These are phyloP conservation scores for Mesochorus sp. DNA, from an alignment of 2,888 invertebrate genomes.

Conservation along the genomic window DNA sequence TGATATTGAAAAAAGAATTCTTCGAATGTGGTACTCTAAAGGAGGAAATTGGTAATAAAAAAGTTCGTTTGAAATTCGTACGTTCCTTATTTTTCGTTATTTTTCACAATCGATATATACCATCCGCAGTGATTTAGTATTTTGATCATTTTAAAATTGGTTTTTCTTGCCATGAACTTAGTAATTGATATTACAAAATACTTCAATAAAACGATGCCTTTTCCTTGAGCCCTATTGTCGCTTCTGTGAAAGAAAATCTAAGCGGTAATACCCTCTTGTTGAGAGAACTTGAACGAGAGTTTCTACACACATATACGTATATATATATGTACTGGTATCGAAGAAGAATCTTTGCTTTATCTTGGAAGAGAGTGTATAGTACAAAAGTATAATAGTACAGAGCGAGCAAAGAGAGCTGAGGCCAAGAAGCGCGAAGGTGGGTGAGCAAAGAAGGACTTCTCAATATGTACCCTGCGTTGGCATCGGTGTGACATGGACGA, in stretches of 20 bases:
- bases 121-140: too few species aligned
- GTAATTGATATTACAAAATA: neutral
- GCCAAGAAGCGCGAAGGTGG: constrained; percentile 30
- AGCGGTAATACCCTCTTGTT: constrained; percentile 26
- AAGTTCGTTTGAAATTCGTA: too few species aligned
- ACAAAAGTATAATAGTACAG: constrained; percentile 22
- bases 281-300: constrained; percentile 26
- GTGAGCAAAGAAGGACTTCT: constrained; percentile 47
- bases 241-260: constrained; percentile 30
- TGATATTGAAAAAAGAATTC: too few species aligned
- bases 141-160: too few species aligned
- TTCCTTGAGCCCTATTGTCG: neutral
- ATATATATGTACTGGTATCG: neutral
- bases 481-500: constrained; percentile 56
- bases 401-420: constrained; percentile 1
- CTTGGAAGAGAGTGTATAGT: constrained; percentile 20
- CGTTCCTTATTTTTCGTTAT: neutral
- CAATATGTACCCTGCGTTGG: constrained; percentile 31
- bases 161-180: neutral
- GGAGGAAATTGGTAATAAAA: too few species aligned
- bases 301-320: neutral
- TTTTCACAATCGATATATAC: neutral
- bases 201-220: constrained; percentile 8
- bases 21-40: too few species aligned
- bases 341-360: constrained; percentile 30